phyloP scores from a whole-genome alignment of 2,797 vertebrate genomes.

The Muraenolepis orangiensis region DNA sequence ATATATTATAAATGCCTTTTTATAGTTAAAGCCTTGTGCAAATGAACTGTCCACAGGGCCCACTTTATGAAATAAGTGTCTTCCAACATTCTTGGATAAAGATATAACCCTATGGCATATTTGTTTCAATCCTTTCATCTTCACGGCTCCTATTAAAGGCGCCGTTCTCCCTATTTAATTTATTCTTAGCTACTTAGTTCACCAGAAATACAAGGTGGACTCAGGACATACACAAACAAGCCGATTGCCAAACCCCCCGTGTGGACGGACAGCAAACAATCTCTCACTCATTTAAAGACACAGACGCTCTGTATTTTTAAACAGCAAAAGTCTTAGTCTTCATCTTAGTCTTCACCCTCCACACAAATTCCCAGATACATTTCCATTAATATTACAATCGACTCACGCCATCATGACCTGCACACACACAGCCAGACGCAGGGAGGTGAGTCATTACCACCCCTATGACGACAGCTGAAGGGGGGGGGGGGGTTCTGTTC shows the following conservation, averaged over 20 bases:
- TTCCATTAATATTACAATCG: neutral
- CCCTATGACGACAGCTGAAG: slow-evolving; percentile 32
- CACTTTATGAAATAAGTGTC: neutral
- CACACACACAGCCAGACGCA: slow-evolving; percentile 4
- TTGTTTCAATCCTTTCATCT: neutral
- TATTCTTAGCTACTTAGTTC: slow-evolving; percentile 12
- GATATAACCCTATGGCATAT: neutral
- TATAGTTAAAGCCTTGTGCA: neutral
- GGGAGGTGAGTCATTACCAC: slow-evolving; percentile 49
- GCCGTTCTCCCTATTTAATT: neutral
- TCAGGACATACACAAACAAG: slow-evolving; percentile 54
- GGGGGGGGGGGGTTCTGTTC: slow-evolving; percentile 36
- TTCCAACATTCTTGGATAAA: neutral
- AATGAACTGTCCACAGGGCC: neutral
- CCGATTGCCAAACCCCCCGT: slow-evolving; percentile 48
- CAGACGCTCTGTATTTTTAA: neutral
- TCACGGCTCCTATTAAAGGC: neutral
- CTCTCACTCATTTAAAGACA: slow-evolving; percentile 57
- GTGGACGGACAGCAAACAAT: slow-evolving; percentile 37
- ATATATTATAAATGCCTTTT: neutral
- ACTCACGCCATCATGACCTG: neutral
- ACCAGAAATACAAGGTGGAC: slow-evolving; percentile 55
- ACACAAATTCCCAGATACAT: neutral
- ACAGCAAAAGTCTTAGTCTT: neutral
- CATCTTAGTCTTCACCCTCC: neutral